Evolutionary conservation across 2,797 vertebrate species (phyloP), one percentile per base, ranked within the genome.

Genomic region (Novumbra hubbsi): DNA sequence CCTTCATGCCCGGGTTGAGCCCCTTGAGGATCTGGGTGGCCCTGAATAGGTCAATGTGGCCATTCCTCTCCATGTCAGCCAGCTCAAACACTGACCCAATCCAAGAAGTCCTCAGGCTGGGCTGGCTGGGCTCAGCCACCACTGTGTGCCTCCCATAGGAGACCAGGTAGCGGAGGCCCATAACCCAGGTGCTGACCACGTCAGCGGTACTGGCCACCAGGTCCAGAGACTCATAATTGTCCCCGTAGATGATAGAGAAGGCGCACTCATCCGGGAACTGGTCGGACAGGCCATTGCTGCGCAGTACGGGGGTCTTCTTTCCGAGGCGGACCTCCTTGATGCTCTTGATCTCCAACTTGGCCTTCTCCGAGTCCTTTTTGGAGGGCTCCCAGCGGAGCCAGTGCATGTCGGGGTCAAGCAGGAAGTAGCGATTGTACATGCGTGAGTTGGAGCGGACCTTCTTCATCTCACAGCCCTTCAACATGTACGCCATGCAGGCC

Each of bases 381-480:
- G 96, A 96, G 27, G 96, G 96, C 45, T 98, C 96, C 96, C 96
- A 98, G 70, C 95, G 93, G 28, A 98, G 90, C 66, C 93, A 97
- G 83, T 93, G 93, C 94, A 98, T 92, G 87, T 98, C 96, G 0
- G 95, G 89, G 0, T 97, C 96, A 80, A 98, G 91, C 75, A 96
- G 91, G 32, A 97, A 98, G 89, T 96, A 97, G 41, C 96, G 95
- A 90, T 94, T 96, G 92, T 97, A 98, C 95, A 96, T 96, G 77
- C 96, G 95, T 0, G 95, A 97, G 89, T 98, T 98, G 84, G 96
- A 97, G 70, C 96, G 95, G 69, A 98, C 96, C 77, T 98, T 98
- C 88, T 97, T 97, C 94, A 97, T 96, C 88, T 97, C 96, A 0
- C 96, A 97, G 71, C 96, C 96, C 88, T 97, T 95, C 93, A 96